These are phyloP conservation scores for Eulithis testata DNA, from an alignment of 2,888 invertebrate genomes.

Conservation along the genomic window DNA sequence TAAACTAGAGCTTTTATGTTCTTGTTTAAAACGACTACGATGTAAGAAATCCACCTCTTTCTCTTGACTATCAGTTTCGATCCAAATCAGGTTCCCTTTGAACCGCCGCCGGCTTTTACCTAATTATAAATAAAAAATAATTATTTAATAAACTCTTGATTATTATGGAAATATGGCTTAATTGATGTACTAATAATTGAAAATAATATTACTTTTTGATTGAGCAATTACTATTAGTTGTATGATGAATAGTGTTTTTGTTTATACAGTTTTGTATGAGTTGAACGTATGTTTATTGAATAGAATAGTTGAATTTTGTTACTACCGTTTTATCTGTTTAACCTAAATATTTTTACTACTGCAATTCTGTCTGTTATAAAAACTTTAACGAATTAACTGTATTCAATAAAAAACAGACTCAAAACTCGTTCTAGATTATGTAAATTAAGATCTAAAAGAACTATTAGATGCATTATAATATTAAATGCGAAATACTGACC, in stretches of 20 bases:
- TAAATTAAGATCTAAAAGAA: no score
- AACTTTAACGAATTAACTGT: no score
- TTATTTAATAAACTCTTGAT: constrained; percentile 45
- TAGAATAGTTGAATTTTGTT: background rate
- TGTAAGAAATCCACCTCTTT: constrained; percentile 6
- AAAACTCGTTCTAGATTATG: no score
- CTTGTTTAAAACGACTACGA: background rate
- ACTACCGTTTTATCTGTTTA: no score
- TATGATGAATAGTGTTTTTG: constrained; percentile 26
- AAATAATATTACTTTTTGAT: constrained; percentile 61
- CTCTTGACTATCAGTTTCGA: constrained; percentile 24
- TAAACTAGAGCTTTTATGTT: background rate
- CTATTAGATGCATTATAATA: no score
- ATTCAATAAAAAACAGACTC: no score
- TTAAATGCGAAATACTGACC: no score
- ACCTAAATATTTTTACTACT: background rate
- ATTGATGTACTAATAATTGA: constrained; percentile 62
- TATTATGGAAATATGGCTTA: constrained; percentile 64
- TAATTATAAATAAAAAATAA: constrained; percentile 57
- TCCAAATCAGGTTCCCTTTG: constrained; percentile 47
- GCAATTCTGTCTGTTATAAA: background rate
- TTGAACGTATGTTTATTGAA: constrained; percentile 24
- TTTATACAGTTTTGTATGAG: constrained; percentile 21
- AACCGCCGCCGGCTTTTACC: constrained; percentile 62
- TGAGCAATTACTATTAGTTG: constrained; percentile 54